phyloP scores from a whole-genome alignment of 2,113 vertebrate genomes.

The Channa maculata region DNA sequence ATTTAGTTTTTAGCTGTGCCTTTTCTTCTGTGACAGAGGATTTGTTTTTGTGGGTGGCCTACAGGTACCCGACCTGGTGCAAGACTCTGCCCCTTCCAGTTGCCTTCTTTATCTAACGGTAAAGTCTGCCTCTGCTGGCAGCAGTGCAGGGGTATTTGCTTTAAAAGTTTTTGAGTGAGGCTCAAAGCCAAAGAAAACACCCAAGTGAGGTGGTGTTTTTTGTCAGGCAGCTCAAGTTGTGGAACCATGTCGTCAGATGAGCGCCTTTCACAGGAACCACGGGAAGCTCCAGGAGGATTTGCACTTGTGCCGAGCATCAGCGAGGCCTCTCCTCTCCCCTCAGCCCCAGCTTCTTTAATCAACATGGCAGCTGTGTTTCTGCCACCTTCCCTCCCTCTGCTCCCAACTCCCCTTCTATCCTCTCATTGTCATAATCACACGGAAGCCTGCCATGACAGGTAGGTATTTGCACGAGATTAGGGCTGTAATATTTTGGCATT shows the following conservation, averaged over 20 bases:
- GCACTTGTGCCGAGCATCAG: conserved; percentile 5
- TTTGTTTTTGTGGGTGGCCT: too few species aligned
- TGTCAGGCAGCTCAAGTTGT: neutral
- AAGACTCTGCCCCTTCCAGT: too few species aligned
- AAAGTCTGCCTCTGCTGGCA: too few species aligned
- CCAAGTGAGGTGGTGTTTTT: neutral
- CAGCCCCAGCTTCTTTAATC: conserved; percentile 38
- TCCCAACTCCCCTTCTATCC: neutral
- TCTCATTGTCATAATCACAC: conserved; percentile 53
- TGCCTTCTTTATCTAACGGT: too few species aligned
- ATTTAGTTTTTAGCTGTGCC: too few species aligned
- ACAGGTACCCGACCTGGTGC: too few species aligned
- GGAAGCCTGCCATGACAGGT: conserved; percentile 73
- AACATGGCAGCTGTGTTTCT: conserved; percentile 56
- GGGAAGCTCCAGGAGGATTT: conserved; percentile 10
- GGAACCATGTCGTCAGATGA: conserved; percentile 5
- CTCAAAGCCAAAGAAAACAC: too few species aligned
- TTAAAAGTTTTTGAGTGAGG: too few species aligned
- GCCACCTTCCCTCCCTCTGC: conserved; percentile 4
- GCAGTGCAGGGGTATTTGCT: too few species aligned
- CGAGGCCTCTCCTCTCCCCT: neutral
- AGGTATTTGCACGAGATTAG: conserved; percentile 81
- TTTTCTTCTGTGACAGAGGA: too few species aligned
- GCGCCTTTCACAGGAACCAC: neutral
- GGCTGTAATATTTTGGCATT: conserved; percentile 84